phyloP scores from a whole-genome alignment of 2,113 vertebrate species.

The Pampusana beccarii region DNA sequence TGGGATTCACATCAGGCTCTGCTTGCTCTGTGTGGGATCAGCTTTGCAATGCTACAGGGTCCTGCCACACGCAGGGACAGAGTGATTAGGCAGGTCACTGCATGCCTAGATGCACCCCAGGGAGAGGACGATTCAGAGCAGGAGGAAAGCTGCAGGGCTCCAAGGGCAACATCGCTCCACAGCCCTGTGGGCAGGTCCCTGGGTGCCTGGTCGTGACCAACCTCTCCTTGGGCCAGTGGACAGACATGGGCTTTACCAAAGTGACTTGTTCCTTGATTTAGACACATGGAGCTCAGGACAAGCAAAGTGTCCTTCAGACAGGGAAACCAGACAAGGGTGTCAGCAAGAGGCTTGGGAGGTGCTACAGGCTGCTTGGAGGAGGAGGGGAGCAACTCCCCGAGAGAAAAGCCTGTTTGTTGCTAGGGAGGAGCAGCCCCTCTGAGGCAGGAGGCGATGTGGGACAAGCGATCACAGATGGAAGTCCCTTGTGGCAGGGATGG shows the following conservation, averaged over 20 bases:
- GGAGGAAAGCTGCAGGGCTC: not conserved
- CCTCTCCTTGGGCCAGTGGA: not conserved
- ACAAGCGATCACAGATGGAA: fast-evolving
- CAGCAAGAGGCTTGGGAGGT: not conserved
- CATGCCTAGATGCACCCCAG: not conserved
- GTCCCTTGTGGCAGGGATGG: not conserved
- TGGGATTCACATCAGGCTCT: not conserved
- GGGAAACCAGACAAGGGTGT: too few relatives aligned
- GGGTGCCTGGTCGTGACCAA: fast-evolving
- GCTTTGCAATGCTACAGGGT: not conserved
- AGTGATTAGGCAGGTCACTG: not conserved
- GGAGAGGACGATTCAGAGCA: not conserved
- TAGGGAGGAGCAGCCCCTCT: not conserved
- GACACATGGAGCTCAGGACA: not conserved
- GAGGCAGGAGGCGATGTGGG: fast-evolving
- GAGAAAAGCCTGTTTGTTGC: not conserved
- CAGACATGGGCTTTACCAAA: not conserved
- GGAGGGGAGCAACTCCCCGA: not conserved
- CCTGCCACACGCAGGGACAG: not conserved
- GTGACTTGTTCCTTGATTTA: not conserved
- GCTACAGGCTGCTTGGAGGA: fast-evolving
- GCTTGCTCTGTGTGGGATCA: not conserved
- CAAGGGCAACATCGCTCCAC: fast-evolving
- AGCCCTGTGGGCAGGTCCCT: not conserved
- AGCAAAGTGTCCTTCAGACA: not conserved